Base-by-base conservation (phyloP, 2,797 vertebrate genomes). In the Phataginus tricuspis region DNA sequence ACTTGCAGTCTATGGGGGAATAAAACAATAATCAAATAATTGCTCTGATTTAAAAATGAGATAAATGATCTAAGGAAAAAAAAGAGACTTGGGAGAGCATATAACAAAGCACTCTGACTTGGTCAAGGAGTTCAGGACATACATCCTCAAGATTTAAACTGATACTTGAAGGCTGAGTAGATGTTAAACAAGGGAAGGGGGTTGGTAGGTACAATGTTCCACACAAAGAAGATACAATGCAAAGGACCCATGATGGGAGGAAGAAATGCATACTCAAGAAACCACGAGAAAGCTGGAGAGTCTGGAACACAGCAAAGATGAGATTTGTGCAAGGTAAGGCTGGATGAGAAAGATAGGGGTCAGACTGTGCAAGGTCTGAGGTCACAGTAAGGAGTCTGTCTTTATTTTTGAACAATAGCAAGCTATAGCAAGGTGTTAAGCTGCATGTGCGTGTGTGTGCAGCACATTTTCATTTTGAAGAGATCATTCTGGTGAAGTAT, bases 381-480 rank as follows among this genome's bases (percentile, higher is more conserved):
- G 72, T 64, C 31, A 85, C 10, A 12, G 49, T 90, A 95, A 51
- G 34, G 34, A 95, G 61, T 94, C 31, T 90, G 49, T 86, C 64
- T 93, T 90, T n/a, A 92, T 53, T 71, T 61, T 92, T 91, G 34
- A 94, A 84, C 14, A 84, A 75, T 0, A 91, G 74, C 55, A 92
- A 94, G 49, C 9, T 37, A 71, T 7, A 87, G 27, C 3, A 84
- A 7, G 7, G 31, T 51, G 94, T 92, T 88, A 94, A 91, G 39
- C 1, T 85, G 11, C 25, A 15, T 74, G 51, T 57, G 37, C 29
- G 34, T 59, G 34, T 49, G 16, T 64, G 14, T 66, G 21, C 25
- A 53, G n/a, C 37, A 9, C 69, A 75, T 79, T 84, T 95, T 91
- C 77, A 93, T 93, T 94, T 92, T 94, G 37, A 88, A 94, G 94